Evolutionary conservation across 2,797 vertebrate genomes (phyloP).

Genomic region (Sphaeramia orbicularis): DNA sequence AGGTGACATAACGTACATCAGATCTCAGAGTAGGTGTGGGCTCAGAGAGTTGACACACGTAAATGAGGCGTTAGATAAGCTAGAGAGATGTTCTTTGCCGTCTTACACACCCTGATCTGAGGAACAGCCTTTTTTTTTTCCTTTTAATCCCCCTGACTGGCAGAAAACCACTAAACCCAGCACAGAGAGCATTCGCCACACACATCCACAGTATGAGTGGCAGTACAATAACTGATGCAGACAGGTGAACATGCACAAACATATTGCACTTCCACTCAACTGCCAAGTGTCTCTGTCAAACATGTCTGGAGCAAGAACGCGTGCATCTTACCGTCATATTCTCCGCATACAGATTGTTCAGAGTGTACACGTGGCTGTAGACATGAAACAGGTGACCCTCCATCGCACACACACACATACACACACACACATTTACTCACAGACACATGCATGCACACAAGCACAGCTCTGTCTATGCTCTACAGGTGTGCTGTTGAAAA

Average conservation of each 20-base stretch:
- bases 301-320: conserved; percentile 29
- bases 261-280: conserved; percentile 4
- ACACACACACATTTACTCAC: conserved; percentile 21
- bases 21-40: conserved; percentile 41
- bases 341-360: conserved; percentile 80
- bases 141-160: conserved; percentile 20
- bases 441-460: conserved; percentile 40
- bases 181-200: neutral
- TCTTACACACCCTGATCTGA: conserved; percentile 36
- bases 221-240: neutral
- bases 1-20: conserved; percentile 54
- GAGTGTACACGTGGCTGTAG: conserved; percentile 82
- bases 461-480: conserved; percentile 56
- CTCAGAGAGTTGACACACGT: conserved; percentile 55
- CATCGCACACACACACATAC: conserved; percentile 66
- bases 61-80: conserved; percentile 52
- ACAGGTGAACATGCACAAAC: conserved; percentile 13
- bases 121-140: conserved; percentile 20
- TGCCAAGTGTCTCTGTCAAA: conserved; percentile 19
- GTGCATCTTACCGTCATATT: conserved; percentile 82
- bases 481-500: conserved; percentile 74
- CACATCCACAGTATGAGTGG: neutral
- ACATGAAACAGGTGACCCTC: conserved; percentile 83
- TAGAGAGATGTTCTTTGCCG: conserved; percentile 33
- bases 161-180: conserved; percentile 27